Percentiles rank a stretch among this genome's conserved stretches.
Evolutionary conservation across 2,113 vertebrate species (phyloP).

Genomic region (Garra rufa): DNA sequence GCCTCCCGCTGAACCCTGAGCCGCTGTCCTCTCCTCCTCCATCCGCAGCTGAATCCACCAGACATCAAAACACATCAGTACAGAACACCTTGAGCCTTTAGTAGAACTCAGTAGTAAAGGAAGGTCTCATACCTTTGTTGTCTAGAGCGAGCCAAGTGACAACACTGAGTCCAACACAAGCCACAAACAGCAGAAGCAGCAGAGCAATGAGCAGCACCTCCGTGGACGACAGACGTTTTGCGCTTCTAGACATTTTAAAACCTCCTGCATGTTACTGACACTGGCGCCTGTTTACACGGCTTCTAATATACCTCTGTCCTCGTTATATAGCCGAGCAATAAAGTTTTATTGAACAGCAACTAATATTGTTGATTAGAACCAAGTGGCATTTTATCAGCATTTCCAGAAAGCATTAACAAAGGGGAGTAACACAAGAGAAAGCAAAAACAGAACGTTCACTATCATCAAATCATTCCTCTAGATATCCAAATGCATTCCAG

Average conservation of each 20-base stretch:
- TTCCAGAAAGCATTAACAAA: not conserved
- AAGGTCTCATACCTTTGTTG: slow-evolving; percentile 7
- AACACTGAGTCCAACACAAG: slow-evolving; percentile 56
- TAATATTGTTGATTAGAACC: not conserved
- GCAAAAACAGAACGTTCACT: not conserved
- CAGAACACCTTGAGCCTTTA: not conserved
- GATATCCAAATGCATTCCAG: not conserved
- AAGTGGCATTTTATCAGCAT: not conserved
- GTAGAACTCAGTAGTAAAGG: not conserved
- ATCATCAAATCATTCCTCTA: not conserved
- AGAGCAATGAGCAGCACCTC: slow-evolving; percentile 62
- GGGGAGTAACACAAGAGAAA: not conserved
- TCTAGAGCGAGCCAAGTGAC: slow-evolving; percentile 60
- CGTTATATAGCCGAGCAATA: not conserved
- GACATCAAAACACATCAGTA: not conserved
- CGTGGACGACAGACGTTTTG: slow-evolving; percentile 55
- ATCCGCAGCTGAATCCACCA: slow-evolving; percentile 11
- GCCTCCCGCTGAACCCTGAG: slow-evolving; percentile 49
- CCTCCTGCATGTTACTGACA: no score
- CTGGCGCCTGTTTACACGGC: not conserved
- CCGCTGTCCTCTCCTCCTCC: slow-evolving; percentile 18
- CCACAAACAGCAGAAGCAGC: slow-evolving; percentile 58
- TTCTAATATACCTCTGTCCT: not conserved
- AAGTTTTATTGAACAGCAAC: slow-evolving; percentile 38
- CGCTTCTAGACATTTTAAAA: slow-evolving; percentile 63